These are phyloP conservation scores for Conops quadrifasciatus DNA, from an alignment of 2,888 invertebrate genomes.

Conservation along the genomic window DNA sequence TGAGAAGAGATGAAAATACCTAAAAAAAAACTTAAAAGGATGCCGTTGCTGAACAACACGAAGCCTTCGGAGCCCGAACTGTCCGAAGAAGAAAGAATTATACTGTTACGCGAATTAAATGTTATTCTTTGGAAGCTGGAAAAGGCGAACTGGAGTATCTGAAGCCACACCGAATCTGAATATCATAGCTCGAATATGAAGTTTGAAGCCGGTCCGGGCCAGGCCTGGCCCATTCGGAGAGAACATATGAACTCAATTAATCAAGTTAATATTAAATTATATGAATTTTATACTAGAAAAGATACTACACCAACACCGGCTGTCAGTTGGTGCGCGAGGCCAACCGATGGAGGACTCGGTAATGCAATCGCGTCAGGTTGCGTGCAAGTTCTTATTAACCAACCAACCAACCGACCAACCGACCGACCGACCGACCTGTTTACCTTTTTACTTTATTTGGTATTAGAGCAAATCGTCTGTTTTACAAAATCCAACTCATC, in stretches of 20 bases:
- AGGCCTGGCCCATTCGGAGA: background rate
- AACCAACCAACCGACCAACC: too few relatives aligned
- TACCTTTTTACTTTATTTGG: background rate
- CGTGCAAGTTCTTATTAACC: too few relatives aligned
- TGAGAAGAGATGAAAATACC: background rate
- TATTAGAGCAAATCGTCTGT: conserved; percentile 9
- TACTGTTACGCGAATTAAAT: conserved; percentile 45
- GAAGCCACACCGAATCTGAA: conserved; percentile 14
- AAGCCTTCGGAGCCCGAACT: conserved; percentile 27
- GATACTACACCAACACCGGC: conserved; percentile 28
- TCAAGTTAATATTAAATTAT: conserved; percentile 45
- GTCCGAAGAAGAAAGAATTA: conserved; percentile 45
- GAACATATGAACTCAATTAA: conserved; percentile 59
- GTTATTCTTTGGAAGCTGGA: conserved; percentile 10
- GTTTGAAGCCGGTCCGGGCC: background rate
- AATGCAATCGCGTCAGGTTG: background rate
- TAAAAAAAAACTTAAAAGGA: conserved; percentile 12
- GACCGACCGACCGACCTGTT: background rate
- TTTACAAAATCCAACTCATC: conserved; percentile 38
- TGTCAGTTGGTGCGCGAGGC: conserved; percentile 20
- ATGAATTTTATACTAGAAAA: conserved; percentile 6
- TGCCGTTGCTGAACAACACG: conserved; percentile 23
- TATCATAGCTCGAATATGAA: conserved; percentile 21
- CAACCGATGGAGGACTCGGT: conserved; percentile 20
- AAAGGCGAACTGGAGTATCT: conserved; percentile 5